phyloP scores from a whole-genome alignment of 2,888 invertebrate species.

The Epinotia nisella region DNA sequence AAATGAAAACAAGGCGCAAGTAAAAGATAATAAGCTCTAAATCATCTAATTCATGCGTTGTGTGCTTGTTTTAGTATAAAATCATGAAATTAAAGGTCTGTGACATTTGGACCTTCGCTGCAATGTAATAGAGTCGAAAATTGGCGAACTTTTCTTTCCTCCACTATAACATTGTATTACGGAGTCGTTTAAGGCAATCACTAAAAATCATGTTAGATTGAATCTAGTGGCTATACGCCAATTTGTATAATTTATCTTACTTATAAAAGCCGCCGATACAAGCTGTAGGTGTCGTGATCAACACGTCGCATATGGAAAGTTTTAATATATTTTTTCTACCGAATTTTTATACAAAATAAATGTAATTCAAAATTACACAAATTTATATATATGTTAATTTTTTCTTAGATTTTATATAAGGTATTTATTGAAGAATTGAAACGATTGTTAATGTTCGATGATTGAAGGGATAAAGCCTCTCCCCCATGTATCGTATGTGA shows the following conservation, averaged over 20 bases:
- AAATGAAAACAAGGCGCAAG: too few relatives aligned
- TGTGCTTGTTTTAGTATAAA: too few relatives aligned
- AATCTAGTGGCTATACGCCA: background rate
- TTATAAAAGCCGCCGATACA: background rate
- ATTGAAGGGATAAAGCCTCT: slow-evolving; percentile 24
- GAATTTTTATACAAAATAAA: slow-evolving; percentile 27
- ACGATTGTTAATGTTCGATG: slow-evolving; percentile 19
- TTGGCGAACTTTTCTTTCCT: too few relatives aligned
- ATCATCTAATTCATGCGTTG: too few relatives aligned
- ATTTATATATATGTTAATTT: slow-evolving; percentile 23
- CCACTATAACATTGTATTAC: background rate
- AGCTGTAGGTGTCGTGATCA: slow-evolving; percentile 20
- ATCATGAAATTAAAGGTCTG: too few relatives aligned
- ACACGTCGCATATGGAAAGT: slow-evolving; percentile 15
- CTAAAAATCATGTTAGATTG: background rate
- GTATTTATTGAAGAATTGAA: slow-evolving; percentile 32
- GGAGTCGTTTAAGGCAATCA: background rate
- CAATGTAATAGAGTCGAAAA: too few relatives aligned
- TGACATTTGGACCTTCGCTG: too few relatives aligned
- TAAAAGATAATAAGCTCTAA: too few relatives aligned
- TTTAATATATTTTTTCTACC: slow-evolving; percentile 33
- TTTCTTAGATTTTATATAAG: slow-evolving; percentile 31
- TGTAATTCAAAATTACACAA: slow-evolving; percentile 15
- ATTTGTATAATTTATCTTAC: background rate
- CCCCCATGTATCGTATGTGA: slow-evolving; percentile 24